Evolutionary conservation across 2,797 vertebrate species (phyloP).

Genomic region (Rallus crepitans): DNA sequence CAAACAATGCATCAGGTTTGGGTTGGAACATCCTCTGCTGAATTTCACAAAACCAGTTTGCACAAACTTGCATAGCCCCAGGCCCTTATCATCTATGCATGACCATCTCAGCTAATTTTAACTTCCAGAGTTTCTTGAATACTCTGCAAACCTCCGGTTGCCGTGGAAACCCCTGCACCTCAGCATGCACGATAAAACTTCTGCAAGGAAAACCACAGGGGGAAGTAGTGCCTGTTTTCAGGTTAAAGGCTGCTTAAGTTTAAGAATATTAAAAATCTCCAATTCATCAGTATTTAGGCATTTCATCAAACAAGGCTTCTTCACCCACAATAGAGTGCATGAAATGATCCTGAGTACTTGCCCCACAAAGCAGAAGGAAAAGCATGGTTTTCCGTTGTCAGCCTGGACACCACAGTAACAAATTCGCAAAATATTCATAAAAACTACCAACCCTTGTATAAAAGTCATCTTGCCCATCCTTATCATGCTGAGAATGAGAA

Average conservation of each 20-base stretch:
- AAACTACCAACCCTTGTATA: background rate
- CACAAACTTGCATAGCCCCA: background rate
- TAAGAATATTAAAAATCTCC: background rate
- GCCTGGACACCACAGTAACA: background rate
- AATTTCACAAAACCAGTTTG: slow-evolving; percentile 12
- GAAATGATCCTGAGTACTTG: background rate
- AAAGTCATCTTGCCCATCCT: background rate
- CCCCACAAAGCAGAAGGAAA: background rate
- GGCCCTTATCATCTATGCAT: slow-evolving; percentile 45
- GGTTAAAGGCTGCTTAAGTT: background rate
- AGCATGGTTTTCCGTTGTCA: background rate
- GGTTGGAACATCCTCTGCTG: background rate
- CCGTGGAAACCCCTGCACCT: slow-evolving; percentile 51
- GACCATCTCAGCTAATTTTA: slow-evolving; percentile 58
- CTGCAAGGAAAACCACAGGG: background rate
- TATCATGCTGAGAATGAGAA: background rate
- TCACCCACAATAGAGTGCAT: background rate
- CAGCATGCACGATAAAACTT: background rate
- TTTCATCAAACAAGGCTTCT: background rate
- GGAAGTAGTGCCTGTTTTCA: background rate
- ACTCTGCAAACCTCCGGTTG: slow-evolving; percentile 42
- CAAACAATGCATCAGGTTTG: accelerated
- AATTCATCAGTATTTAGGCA: background rate
- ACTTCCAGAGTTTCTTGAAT: slow-evolving; percentile 37
- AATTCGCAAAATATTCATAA: background rate